Evolutionary conservation across 64 coral and sea anemone genomes (phyloP).

Genomic region (Astreopora myriophthalma): DNA sequence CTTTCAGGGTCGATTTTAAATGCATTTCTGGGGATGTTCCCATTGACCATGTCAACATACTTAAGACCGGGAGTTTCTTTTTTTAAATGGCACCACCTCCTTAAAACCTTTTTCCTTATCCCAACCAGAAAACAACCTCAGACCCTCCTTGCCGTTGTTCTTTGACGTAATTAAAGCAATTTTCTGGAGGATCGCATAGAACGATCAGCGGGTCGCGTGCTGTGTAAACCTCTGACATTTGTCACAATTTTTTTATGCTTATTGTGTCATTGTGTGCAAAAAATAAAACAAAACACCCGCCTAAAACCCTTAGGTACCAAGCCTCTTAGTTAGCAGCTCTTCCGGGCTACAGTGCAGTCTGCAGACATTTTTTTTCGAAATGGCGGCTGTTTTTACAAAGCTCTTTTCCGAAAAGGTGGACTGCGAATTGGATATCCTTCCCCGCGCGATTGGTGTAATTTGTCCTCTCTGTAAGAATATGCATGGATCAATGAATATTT

Average conservation of each 20-base stretch:
- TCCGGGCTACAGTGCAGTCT: too few relatives aligned
- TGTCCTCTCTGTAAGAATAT: too few relatives aligned
- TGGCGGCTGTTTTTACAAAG: too few relatives aligned
- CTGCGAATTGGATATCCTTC: too few relatives aligned
- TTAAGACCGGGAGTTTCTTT: neutral
- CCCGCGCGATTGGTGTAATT: too few relatives aligned
- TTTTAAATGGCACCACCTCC: neutral
- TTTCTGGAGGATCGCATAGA: neutral
- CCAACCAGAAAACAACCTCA: neutral
- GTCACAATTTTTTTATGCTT: neutral
- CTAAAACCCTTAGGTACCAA: neutral
- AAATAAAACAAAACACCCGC: neutral
- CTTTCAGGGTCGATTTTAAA: constrained; percentile 18
- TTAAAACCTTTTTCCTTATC: neutral
- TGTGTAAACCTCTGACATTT: neutral
- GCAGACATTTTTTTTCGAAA: too few relatives aligned
- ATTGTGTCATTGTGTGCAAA: neutral
- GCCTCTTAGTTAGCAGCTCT: neutral
- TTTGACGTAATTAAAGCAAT: neutral
- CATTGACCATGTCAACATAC: constrained; percentile 17
- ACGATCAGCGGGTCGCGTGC: neutral
- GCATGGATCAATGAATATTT: too few relatives aligned
- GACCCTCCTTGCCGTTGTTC: neutral
- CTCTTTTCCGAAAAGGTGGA: too few relatives aligned
- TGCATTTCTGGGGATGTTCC: constrained; percentile 6